Base-by-base conservation (phyloP, 2,113 vertebrate genomes). In the Cephalopholis sonnerati region DNA sequence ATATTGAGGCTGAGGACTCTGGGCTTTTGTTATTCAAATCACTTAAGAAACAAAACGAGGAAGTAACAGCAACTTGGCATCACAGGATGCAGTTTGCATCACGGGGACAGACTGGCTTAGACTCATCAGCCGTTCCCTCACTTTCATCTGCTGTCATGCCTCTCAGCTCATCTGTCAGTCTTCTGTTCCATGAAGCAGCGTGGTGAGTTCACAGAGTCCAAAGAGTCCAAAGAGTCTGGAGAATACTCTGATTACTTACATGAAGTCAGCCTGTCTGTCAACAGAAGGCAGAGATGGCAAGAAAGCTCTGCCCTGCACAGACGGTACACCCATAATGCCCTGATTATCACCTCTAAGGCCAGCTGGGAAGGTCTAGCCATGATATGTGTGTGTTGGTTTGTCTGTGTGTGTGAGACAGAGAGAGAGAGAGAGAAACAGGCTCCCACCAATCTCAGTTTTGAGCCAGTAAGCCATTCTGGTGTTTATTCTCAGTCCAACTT, bases 331-430 rank as follows among this genome's bases (percentile, higher is more conserved):
- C 18, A 73, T 77, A 87, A 86, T 55, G 82, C 72, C 62, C 61
- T 59, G 84, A 91, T 91, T 84, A 87, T 83, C 87, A 81, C 88
- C 87, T 88, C 53, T 59, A 46, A 69, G 13, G 69, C 90, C 84
- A 78, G 74, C 74, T 85, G 87, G 25, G 83, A 70, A 67, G 73
- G 54, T 81, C 58, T 65, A n/a, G 32, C 48, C 36, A 2, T 51
- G 24, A 27, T 15, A 59, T 51, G 46, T 74, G 57, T 64, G 61
- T 44, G 17, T 50, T 29, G 32, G 66, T 79, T 61, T 73, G 72
- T 32, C 36, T 50, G 41, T 29, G 67, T 32, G 36, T 44, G 67
- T 55, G 51, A 51, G 46, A 50, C 8, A n/a, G 48, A n/a, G 17
- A 29, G 6, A 36, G 27, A 53, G 66, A 51, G 20, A 48, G 15